phyloP scores from a whole-genome alignment of 2,888 invertebrate species.

The Apotomis turbidana region DNA sequence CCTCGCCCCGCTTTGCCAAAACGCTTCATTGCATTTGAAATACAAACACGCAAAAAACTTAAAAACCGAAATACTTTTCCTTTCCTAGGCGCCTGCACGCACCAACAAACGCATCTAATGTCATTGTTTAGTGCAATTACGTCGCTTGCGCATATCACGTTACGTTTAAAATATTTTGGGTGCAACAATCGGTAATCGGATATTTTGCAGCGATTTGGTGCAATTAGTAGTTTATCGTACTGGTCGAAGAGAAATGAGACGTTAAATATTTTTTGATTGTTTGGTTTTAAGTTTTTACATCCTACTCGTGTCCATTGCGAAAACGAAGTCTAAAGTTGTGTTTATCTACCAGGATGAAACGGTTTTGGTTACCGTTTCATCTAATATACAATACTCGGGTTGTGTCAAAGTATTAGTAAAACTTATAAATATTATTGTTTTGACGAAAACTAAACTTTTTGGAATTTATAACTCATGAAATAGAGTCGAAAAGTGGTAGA shows the following conservation, averaged over 20 bases:
- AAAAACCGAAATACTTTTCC: slow-evolving; percentile 20
- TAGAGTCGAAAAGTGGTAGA: too few relatives aligned
- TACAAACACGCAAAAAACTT: neutral
- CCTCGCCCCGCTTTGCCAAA: neutral
- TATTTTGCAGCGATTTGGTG: slow-evolving; percentile 59
- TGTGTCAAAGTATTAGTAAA: too few relatives aligned
- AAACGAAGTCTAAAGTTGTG: neutral
- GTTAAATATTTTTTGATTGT: slow-evolving; percentile 25
- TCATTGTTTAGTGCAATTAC: slow-evolving; percentile 74
- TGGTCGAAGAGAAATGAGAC: slow-evolving; percentile 35
- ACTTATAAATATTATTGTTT: too few relatives aligned
- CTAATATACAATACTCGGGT: too few relatives aligned
- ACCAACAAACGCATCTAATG: slow-evolving; percentile 55
- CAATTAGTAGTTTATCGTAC: slow-evolving; percentile 48
- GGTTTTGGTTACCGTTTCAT: neutral
- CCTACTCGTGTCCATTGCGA: neutral
- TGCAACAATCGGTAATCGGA: slow-evolving; percentile 64
- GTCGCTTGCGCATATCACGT: slow-evolving; percentile 59
- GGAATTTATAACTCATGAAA: too few relatives aligned
- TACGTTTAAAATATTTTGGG: slow-evolving; percentile 68
- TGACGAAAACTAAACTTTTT: too few relatives aligned
- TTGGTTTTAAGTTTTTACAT: slow-evolving; percentile 12
- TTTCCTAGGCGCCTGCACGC: slow-evolving; percentile 46
- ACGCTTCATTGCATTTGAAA: slow-evolving; percentile 13
- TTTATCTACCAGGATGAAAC: neutral